phyloP scores from a whole-genome alignment of 1,140 invertebrate species.

The Euwallacea fornicatus region DNA sequence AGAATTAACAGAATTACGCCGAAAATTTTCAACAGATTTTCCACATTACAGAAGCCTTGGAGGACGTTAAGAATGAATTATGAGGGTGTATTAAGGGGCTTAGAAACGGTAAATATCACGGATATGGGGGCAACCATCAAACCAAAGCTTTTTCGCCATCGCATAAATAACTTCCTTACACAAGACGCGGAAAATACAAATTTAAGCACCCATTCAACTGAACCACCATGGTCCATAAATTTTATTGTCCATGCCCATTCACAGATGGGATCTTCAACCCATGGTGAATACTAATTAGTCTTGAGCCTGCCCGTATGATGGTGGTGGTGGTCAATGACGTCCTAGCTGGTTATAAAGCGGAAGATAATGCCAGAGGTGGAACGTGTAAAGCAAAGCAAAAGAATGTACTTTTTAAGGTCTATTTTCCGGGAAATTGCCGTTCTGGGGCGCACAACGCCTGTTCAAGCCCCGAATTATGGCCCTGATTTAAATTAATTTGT shows the following conservation, averaged over 20 bases:
- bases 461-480: slow-evolving; percentile 14
- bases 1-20: slow-evolving; percentile 25
- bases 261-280: slow-evolving; percentile 13
- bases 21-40: slow-evolving; percentile 23
- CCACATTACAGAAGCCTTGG: slow-evolving; percentile 13
- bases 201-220: slow-evolving; percentile 19
- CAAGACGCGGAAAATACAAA: slow-evolving; percentile 20
- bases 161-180: slow-evolving; percentile 1
- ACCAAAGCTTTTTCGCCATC: no score
- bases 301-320: slow-evolving; percentile 6
- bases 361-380: slow-evolving; percentile 1
- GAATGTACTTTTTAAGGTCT: slow-evolving; percentile 27
- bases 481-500: slow-evolving; percentile 29
- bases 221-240: slow-evolving; percentile 9
- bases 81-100: neutral
- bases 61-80: slow-evolving; percentile 7
- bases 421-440: slow-evolving; percentile 22
- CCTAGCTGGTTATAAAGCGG: neutral
- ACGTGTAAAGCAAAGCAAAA: slow-evolving; percentile 25
- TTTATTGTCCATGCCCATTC: slow-evolving; percentile 12
- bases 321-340: slow-evolving; percentile 1
- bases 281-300: slow-evolving; percentile 17
- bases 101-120: no score
- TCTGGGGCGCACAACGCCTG: slow-evolving; percentile 7
- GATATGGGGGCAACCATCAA: no score